Conservation (phyloP, 1,140 invertebrate species). For the Ephestia elutella region DNA sequence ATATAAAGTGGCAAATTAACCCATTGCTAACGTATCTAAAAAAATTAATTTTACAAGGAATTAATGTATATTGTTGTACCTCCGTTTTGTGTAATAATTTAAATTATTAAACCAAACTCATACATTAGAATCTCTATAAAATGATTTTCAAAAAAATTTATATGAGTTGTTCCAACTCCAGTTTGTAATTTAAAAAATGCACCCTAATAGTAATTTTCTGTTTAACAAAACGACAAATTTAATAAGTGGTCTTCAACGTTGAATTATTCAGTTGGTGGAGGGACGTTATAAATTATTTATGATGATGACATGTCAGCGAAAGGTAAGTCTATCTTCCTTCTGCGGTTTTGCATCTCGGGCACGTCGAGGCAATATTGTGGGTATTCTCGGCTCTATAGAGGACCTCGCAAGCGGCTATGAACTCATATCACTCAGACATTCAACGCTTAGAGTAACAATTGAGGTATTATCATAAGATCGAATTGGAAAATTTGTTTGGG, state of each 20-base stretch:
- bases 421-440: constrained; percentile 6
- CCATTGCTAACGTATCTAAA: too few relatives aligned
- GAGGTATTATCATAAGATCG: not conserved
- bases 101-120: too few relatives aligned
- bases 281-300: constrained; percentile 67
- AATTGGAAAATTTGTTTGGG: too few relatives aligned
- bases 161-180: too few relatives aligned
- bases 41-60: too few relatives aligned
- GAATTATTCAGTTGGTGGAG: constrained; percentile 58
- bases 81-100: too few relatives aligned
- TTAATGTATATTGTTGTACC: too few relatives aligned
- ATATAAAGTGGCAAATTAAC: too few relatives aligned
- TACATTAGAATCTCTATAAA: too few relatives aligned
- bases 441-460: not conserved
- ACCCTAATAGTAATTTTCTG: not conserved
- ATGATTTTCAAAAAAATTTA: too few relatives aligned
- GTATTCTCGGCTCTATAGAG: constrained; percentile 24
- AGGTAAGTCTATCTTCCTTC: constrained; percentile 50
- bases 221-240: constrained; percentile 59
- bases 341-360: constrained; percentile 66
- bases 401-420: not conserved
- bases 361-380: constrained; percentile 56
- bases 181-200: too few relatives aligned
- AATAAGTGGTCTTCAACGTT: constrained; percentile 65
- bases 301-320: constrained; percentile 63